Percentiles rank a stretch among this genome's conserved stretches.
Conservation (phyloP, 30 jellyfish, hydroid and myxozoan species). For the Pseudorhiza aurosa region DNA sequence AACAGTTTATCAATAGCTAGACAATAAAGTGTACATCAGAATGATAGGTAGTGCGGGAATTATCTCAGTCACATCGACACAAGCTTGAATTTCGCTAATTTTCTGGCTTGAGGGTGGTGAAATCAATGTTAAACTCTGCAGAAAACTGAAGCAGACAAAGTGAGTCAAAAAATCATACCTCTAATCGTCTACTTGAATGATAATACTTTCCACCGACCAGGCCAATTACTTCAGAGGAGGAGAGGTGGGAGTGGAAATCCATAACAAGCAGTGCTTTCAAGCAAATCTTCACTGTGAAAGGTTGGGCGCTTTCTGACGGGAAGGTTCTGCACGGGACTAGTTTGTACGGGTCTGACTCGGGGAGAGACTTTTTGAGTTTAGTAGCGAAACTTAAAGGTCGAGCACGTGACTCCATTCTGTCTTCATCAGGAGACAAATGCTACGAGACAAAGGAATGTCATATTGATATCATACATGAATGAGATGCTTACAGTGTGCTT, state of each 20-base stretch:
- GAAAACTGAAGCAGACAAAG: too few species aligned
- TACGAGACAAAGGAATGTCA: neutral
- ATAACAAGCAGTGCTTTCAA: slow-evolving; percentile 65
- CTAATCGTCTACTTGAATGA: slow-evolving; percentile 55
- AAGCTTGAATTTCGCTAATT: too few species aligned
- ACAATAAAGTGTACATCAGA: too few species aligned
- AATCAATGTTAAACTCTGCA: too few species aligned
- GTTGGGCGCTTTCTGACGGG: slow-evolving; percentile 73
- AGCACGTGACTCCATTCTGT: slow-evolving; percentile 48
- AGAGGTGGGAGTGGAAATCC: slow-evolving; percentile 82
- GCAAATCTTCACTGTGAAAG: slow-evolving; percentile 79
- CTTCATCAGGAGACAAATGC: slow-evolving; percentile 76
- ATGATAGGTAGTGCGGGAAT: too few species aligned
- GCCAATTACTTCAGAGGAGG: slow-evolving; percentile 88
- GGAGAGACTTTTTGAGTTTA: slow-evolving; percentile 36
- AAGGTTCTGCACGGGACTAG: slow-evolving; percentile 75
- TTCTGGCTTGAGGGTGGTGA: too few species aligned
- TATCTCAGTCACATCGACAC: too few species aligned
- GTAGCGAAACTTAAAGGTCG: slow-evolving; percentile 45
- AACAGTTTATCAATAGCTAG: too few species aligned
- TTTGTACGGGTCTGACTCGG: slow-evolving; percentile 76
- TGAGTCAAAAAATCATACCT: slow-evolving; percentile 58
- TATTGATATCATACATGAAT: too few species aligned
- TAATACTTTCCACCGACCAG: slow-evolving; percentile 79
- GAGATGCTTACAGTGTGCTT: too few species aligned